Percentiles rank a stretch among this genome's conserved stretches.
phyloP scores from a whole-genome alignment of 2,888 invertebrate genomes.

The Abrostola triplasia region DNA sequence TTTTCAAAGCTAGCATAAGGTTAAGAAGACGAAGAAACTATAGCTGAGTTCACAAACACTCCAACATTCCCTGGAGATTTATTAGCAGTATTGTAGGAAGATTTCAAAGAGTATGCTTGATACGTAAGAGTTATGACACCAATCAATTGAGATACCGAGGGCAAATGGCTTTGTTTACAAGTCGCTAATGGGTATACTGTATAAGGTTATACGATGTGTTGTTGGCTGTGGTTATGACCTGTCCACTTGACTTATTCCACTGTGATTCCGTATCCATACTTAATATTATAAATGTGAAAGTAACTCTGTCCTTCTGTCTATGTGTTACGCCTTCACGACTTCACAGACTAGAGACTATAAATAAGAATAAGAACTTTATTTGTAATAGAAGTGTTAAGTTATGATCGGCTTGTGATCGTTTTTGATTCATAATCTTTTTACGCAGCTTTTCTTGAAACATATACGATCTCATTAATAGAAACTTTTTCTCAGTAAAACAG shows the following conservation, averaged over 20 bases:
- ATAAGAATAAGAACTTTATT: too few species aligned
- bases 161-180: slow-evolving; percentile 59
- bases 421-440: too few species aligned
- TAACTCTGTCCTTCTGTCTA: too few species aligned
- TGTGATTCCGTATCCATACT: neutral
- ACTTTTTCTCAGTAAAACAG: neutral
- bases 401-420: too few species aligned
- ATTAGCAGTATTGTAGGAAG: slow-evolving; percentile 59
- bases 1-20: too few species aligned
- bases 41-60: neutral
- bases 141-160: slow-evolving; percentile 49
- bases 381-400: too few species aligned
- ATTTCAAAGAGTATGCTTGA: slow-evolving; percentile 65
- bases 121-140: slow-evolving; percentile 62
- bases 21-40: neutral
- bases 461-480: too few species aligned
- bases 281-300: too few species aligned
- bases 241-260: neutral
- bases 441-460: too few species aligned
- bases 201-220: slow-evolving; percentile 6
- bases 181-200: slow-evolving; percentile 31
- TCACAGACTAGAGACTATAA: too few species aligned
- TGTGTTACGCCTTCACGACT: too few species aligned
- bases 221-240: slow-evolving; percentile 1
- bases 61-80: slow-evolving; percentile 22